Evolutionary conservation across 2,113 vertebrate genomes (phyloP).

Genomic region (Synodontis membranacea): DNA sequence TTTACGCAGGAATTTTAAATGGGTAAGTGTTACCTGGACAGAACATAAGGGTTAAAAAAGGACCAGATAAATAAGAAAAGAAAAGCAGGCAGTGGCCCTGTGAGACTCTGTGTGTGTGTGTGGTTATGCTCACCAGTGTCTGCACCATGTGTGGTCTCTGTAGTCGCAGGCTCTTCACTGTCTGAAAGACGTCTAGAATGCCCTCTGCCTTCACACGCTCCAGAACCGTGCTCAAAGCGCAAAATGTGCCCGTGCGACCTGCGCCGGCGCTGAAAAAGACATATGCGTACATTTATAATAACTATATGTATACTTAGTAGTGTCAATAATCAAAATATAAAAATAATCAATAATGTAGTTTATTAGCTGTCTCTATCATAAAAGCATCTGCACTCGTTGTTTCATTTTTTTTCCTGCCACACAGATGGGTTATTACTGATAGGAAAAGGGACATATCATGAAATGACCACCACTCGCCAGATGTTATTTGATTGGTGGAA

Average conservation of each 20-base stretch:
- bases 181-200: conserved; percentile 98
- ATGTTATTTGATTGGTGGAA: not conserved
- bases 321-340: too few species aligned
- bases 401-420: not conserved
- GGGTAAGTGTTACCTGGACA: not conserved
- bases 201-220: conserved; percentile 97
- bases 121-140: conserved; percentile 86
- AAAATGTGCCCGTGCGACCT: conserved; percentile 96
- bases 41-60: not conserved
- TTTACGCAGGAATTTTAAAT: not conserved
- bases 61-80: not conserved
- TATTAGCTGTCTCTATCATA: not conserved
- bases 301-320: not conserved
- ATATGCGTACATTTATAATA: conserved; percentile 11
- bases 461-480: not conserved
- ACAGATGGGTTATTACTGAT: not conserved
- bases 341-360: too few species aligned
- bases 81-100: not conserved
- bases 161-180: conserved; percentile 94
- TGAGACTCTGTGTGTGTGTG: not conserved
- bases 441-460: not conserved
- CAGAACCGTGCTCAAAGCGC: conserved; percentile 94
- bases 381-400: not conserved
- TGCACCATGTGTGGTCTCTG: conserved; percentile 99
- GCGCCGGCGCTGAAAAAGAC: conserved; percentile 85